Evolutionary conservation across 2,888 invertebrate species (phyloP).

Genomic region (Taphrorychus bicolor): DNA sequence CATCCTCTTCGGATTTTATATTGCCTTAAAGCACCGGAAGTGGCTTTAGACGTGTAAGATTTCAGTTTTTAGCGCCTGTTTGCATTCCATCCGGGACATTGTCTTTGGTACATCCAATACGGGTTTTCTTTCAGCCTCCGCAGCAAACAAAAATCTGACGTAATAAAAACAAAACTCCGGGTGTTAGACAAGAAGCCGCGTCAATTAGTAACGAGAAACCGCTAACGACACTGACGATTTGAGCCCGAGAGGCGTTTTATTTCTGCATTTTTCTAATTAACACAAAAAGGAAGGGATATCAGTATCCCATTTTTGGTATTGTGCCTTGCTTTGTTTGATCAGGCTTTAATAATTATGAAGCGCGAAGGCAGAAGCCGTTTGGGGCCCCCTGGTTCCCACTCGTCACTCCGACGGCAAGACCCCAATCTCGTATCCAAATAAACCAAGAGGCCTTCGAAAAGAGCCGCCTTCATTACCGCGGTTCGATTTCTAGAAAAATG

Average conservation of each 20-base stretch:
- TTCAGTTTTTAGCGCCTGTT: constrained; percentile 16
- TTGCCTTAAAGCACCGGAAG: constrained; percentile 12
- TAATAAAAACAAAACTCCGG: constrained; percentile 8
- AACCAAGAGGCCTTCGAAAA: neutral
- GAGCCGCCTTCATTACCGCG: neutral
- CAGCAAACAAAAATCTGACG: neutral
- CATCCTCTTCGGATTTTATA: neutral
- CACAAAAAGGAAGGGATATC: constrained; percentile 5
- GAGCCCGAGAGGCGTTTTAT: constrained; percentile 5
- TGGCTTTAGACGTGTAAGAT: neutral
- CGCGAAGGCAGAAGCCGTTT: neutral
- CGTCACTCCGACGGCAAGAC: neutral
- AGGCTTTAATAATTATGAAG: neutral
- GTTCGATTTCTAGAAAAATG: neutral
- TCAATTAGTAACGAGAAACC: constrained; percentile 15
- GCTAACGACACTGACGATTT: neutral
- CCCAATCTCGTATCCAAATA: neutral
- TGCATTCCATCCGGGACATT: constrained; percentile 19
- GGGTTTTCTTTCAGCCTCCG: neutral
- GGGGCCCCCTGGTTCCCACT: neutral
- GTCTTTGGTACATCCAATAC: constrained; percentile 15
- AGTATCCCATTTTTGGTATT: constrained; percentile 5
- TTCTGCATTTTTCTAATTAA: constrained; percentile 2
- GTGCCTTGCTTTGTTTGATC: neutral
- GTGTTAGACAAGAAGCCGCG: constrained; percentile 4